These are phyloP conservation scores for Trissolcus japonicus DNA, from an alignment of 2,888 invertebrate species.

Conservation along the genomic window DNA sequence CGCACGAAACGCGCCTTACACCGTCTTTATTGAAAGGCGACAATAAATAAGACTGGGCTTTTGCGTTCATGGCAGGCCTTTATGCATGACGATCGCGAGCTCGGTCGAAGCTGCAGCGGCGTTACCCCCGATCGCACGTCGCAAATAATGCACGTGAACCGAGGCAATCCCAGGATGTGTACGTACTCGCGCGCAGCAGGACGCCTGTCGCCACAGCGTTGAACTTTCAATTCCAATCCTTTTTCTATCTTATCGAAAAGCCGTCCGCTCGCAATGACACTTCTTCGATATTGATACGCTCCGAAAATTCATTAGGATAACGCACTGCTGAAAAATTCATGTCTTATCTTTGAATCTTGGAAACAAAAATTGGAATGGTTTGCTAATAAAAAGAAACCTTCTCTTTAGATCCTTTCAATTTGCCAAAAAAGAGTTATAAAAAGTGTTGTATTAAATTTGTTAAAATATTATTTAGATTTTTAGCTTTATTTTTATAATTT, in stretches of 20 bases:
- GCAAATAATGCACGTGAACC: conserved; percentile 60
- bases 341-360: neutral
- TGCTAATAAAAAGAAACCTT: too few relatives aligned
- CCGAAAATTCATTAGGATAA: conserved; percentile 42
- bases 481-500: too few relatives aligned
- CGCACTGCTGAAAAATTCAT: conserved; percentile 32
- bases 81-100: conserved; percentile 60
- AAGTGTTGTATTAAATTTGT: too few relatives aligned
- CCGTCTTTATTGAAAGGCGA: conserved; percentile 51
- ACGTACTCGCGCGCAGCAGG: conserved; percentile 59
- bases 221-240: conserved; percentile 52
- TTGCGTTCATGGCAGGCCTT: conserved; percentile 59
- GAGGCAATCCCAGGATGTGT: conserved; percentile 41
- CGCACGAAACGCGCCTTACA: conserved; percentile 55
- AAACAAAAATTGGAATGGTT: too few relatives aligned
- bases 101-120: conserved; percentile 46
- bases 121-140: conserved; percentile 60
- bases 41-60: conserved; percentile 61
- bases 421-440: too few relatives aligned
- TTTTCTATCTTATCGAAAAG: conserved; percentile 50
- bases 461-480: too few relatives aligned
- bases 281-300: conserved; percentile 22
- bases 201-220: conserved; percentile 64
- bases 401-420: too few relatives aligned
- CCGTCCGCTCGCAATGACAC: conserved; percentile 32